Percentiles rank a stretch among this genome's conserved stretches.
These are phyloP conservation scores for Cordilura impudica DNA, from an alignment of 2,888 invertebrate genomes.

Conservation along the genomic window DNA sequence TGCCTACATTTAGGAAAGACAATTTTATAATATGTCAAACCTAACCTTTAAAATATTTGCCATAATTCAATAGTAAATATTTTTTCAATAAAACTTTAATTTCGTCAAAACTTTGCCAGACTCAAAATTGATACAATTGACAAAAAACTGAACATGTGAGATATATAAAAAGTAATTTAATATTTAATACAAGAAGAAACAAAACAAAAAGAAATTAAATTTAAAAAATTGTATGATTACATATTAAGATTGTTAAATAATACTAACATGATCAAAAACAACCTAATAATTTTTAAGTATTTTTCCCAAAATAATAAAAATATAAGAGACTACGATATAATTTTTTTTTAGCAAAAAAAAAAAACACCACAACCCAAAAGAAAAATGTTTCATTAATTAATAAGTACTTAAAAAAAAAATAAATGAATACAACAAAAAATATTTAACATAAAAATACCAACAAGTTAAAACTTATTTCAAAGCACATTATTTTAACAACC, in stretches of 20 bases:
- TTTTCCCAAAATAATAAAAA: conserved; percentile 54
- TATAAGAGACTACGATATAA: conserved; percentile 39
- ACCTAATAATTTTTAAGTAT: conserved; percentile 58
- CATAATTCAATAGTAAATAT: no score
- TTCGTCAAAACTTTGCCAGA: not conserved
- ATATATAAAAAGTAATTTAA: conserved; percentile 61
- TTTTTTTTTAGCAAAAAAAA: conserved; percentile 24
- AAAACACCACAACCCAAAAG: conserved; percentile 48
- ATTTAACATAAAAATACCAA: conserved; percentile 17
- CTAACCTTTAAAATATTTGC: no score
- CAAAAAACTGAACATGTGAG: conserved; percentile 47
- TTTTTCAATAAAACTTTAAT: no score
- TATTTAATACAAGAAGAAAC: conserved; percentile 27
- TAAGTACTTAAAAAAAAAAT: conserved; percentile 17
- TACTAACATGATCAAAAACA: conserved; percentile 35
- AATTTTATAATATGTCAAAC: no score
- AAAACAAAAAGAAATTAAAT: conserved; percentile 12
- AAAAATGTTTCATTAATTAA: conserved; percentile 51
- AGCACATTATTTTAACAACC: conserved; percentile 23
- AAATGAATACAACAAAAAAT: conserved; percentile 24
- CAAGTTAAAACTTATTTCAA: conserved; percentile 26
- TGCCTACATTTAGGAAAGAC: no score
- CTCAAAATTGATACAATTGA: conserved; percentile 21
- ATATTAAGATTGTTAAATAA: conserved; percentile 60
- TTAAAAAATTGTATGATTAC: conserved; percentile 42